These are phyloP conservation scores for Xiphophorus birchmanni DNA, from an alignment of 2,797 vertebrate species.

Conservation along the genomic window DNA sequence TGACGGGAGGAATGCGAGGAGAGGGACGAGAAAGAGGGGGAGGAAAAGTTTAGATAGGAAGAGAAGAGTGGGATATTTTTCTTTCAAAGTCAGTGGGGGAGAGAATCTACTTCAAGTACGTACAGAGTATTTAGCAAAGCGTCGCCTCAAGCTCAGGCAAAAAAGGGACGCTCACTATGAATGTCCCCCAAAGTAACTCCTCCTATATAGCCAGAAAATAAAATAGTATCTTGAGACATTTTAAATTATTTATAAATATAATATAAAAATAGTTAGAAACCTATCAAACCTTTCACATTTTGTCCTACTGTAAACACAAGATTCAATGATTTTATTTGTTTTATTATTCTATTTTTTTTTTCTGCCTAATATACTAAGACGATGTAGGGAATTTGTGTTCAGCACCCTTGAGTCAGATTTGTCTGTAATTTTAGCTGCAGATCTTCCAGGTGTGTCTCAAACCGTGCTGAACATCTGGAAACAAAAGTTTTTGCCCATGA, in stretches of 20 bases:
- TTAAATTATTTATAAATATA: not conserved
- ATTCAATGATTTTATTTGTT: not conserved
- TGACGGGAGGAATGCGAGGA: slow-evolving; percentile 65
- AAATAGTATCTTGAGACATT: not conserved
- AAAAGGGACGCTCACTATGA: slow-evolving; percentile 40
- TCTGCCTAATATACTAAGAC: not conserved
- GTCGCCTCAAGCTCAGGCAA: slow-evolving; percentile 30
- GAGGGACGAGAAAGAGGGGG: slow-evolving; percentile 22
- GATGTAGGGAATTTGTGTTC: not conserved
- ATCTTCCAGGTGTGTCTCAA: not conserved
- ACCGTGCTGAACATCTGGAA: not conserved
- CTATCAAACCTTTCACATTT: not conserved
- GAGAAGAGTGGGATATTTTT: not conserved
- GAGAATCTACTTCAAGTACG: slow-evolving; percentile 48
- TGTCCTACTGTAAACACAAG: not conserved
- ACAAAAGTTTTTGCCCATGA: not conserved
- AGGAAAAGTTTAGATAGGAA: slow-evolving; percentile 33
- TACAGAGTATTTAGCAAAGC: slow-evolving; percentile 46
- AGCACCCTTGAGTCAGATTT: not conserved
- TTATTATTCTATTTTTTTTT: not conserved
- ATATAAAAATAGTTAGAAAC: not conserved
- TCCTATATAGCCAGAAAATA: not conserved
- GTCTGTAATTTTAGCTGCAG: not conserved
- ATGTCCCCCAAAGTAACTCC: not conserved
- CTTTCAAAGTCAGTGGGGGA: not conserved